These are phyloP conservation scores for Penelope pileata DNA, from an alignment of 2,113 vertebrate species.

Conservation along the genomic window DNA sequence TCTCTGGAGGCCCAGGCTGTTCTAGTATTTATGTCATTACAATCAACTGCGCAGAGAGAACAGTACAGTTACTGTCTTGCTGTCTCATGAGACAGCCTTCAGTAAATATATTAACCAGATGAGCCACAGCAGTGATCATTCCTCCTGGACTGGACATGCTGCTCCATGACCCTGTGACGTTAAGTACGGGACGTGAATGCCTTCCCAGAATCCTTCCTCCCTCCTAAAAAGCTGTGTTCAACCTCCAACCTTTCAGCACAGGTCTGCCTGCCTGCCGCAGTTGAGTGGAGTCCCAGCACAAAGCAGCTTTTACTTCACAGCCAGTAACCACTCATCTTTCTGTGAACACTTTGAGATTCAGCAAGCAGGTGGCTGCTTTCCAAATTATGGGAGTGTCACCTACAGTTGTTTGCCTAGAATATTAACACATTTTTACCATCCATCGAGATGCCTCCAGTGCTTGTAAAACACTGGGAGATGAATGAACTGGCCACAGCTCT, in stretches of 20 bases:
- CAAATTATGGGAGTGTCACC: not conserved
- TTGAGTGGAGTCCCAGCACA: not conserved
- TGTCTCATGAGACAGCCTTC: conserved; percentile 24
- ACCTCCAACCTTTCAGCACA: not conserved
- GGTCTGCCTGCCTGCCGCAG: not conserved
- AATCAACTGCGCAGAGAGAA: conserved; percentile 46
- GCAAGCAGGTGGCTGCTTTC: not conserved
- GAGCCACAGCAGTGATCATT: conserved; percentile 60
- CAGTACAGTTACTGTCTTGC: conserved; percentile 51
- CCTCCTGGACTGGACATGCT: conserved; percentile 27
- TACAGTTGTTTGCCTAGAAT: not conserved
- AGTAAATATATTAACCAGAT: conserved; percentile 59
- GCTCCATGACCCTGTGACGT: conserved; percentile 17
- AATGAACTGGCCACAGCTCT: not conserved
- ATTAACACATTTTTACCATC: not conserved
- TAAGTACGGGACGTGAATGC: not conserved
- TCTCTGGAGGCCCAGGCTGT: conserved; percentile 29
- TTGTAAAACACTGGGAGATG: not conserved
- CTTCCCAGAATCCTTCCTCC: conserved; percentile 2
- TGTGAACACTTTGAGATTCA: not conserved
- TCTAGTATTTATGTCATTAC: conserved; percentile 59
- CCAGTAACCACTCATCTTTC: not conserved
- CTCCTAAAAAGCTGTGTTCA: conserved; percentile 1
- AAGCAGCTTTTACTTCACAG: not conserved
- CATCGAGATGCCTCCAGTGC: not conserved